Conservation (phyloP, 2,113 vertebrate genomes). For the Pogonocichla stellata region DNA sequence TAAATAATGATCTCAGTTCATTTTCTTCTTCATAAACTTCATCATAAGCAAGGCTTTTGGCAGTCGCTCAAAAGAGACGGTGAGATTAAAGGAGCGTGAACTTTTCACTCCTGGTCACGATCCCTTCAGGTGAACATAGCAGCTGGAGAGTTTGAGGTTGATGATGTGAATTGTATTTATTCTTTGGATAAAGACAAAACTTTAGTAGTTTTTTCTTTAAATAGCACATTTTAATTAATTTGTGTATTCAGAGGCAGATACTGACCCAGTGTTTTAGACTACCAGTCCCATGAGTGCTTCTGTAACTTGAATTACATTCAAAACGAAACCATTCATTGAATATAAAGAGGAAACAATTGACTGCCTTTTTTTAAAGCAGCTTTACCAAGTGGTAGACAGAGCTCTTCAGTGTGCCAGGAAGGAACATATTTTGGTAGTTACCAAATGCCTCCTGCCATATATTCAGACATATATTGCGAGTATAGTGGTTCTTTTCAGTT, state of each 20-base stretch:
- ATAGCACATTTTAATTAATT: neutral
- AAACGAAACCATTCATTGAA: neutral
- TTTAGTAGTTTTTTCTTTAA: neutral
- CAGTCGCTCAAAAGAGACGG: neutral
- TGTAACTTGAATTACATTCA: neutral
- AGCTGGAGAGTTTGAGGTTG: neutral
- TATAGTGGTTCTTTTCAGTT: neutral
- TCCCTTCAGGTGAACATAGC: neutral
- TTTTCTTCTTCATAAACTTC: conserved; percentile 44
- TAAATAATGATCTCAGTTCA: conserved; percentile 38
- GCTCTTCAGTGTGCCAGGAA: neutral
- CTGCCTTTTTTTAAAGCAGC: neutral
- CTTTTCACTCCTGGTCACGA: conserved; percentile 4
- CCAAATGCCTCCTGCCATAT: neutral
- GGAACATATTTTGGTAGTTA: neutral
- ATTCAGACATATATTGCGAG: neutral
- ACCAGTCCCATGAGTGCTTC: neutral
- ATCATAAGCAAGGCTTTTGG: conserved; percentile 14
- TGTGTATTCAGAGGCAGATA: neutral
- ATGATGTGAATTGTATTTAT: neutral
- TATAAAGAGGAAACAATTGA: neutral
- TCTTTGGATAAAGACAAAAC: neutral
- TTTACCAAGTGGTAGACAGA: neutral
- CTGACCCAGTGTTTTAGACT: neutral
- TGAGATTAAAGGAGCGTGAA: neutral